Conservation (phyloP, 2,113 vertebrate species). For the Thomomys bottae region DNA sequence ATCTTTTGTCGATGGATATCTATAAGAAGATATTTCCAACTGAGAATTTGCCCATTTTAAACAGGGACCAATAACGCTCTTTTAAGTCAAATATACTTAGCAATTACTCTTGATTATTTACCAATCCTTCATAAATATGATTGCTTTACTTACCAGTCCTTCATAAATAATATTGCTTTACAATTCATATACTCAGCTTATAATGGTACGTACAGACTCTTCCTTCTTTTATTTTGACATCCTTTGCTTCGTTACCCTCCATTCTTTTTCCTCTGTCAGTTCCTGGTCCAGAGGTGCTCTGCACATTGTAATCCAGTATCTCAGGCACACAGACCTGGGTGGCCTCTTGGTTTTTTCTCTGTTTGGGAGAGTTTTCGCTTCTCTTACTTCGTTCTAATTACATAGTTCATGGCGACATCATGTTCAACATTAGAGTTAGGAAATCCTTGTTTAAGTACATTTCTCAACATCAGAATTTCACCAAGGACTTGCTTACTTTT, state of each 20-base stretch:
- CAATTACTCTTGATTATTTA: neutral
- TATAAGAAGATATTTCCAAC: neutral
- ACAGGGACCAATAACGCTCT: neutral
- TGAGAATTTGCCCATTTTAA: neutral
- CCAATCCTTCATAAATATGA: neutral
- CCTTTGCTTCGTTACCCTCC: neutral
- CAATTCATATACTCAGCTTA: neutral
- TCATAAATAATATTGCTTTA: neutral
- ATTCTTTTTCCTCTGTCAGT: accelerated
- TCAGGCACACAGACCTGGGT: accelerated
- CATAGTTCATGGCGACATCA: neutral
- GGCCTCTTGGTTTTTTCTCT: neutral
- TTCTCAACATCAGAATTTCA: slow-evolving; percentile 49
- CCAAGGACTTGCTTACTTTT: neutral
- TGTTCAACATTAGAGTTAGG: slow-evolving; percentile 1
- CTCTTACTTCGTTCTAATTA: neutral
- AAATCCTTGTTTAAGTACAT: slow-evolving; percentile 36
- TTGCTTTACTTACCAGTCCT: neutral
- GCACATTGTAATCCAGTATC: neutral
- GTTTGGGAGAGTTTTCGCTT: neutral
- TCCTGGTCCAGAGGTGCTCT: neutral
- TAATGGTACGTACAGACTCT: neutral
- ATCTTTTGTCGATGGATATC: neutral
- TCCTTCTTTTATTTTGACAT: neutral
- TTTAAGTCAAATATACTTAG: neutral